These are phyloP conservation scores for Sula dactylatra DNA, from an alignment of 2,113 vertebrate genomes.

Conservation along the genomic window DNA sequence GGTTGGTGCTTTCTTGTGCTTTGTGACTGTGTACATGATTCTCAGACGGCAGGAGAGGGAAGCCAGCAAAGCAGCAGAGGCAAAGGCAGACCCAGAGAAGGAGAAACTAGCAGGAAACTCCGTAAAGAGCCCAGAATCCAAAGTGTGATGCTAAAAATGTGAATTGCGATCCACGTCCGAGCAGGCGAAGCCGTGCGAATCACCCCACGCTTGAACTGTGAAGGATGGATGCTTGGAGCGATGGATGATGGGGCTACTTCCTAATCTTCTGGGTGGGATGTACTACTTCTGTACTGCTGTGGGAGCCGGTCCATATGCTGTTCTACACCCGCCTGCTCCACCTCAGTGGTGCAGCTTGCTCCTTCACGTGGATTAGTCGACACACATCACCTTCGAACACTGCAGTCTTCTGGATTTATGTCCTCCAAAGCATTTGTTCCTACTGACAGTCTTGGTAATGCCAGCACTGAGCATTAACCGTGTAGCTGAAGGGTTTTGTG, in stretches of 20 bases:
- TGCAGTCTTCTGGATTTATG: background rate
- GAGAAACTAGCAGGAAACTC: background rate
- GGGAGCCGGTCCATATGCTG: fast-evolving
- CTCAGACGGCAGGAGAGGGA: slow-evolving; percentile 63
- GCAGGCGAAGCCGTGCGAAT: background rate
- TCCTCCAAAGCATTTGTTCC: background rate
- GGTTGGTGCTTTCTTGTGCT: slow-evolving; percentile 71
- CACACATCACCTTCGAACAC: background rate
- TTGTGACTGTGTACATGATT: slow-evolving; percentile 63
- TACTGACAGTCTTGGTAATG: background rate
- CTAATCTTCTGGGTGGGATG: background rate
- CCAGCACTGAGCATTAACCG: background rate
- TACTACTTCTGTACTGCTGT: background rate
- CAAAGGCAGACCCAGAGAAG: background rate
- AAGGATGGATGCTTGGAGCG: background rate
- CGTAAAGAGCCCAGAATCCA: background rate
- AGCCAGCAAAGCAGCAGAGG: background rate
- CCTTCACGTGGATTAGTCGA: background rate
- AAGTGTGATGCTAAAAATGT: background rate
- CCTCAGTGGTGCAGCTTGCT: background rate
- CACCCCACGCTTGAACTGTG: background rate
- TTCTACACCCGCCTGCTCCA: background rate
- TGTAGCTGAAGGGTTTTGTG: background rate
- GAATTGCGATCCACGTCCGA: fast-evolving
- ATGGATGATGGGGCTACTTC: background rate